These are phyloP conservation scores for Synergus gifuensis DNA, from an alignment of 2,888 invertebrate species.

Conservation along the genomic window DNA sequence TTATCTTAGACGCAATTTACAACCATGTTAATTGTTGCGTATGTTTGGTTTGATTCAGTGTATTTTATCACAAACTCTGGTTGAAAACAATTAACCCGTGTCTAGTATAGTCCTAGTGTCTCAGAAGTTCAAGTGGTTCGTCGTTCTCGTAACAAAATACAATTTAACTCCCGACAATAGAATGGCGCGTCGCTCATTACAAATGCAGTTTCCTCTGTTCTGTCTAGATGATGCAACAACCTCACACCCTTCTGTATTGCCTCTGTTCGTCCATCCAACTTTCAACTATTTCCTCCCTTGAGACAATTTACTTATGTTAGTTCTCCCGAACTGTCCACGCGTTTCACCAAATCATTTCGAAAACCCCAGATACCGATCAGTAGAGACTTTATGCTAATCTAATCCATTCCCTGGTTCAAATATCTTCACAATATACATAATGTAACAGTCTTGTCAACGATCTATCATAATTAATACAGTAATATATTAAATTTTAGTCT, in stretches of 20 bases:
- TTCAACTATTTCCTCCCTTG: no score
- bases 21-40: no score
- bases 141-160: conserved; percentile 28
- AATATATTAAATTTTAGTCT: no score
- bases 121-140: conserved; percentile 1
- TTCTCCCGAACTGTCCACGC: not conserved
- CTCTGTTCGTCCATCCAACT: not conserved
- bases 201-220: conserved; percentile 34
- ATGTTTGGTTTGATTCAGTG: no score
- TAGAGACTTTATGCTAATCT: not conserved
- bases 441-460: no score
- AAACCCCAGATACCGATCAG: not conserved
- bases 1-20: no score
- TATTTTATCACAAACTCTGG: not conserved
- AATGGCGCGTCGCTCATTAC: conserved; percentile 38
- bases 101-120: not conserved
- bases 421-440: no score
- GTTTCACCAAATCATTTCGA: not conserved
- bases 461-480: no score
- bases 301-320: not conserved
- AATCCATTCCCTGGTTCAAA: not conserved
- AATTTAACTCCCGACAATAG: conserved; percentile 39
- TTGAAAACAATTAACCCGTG: not conserved
- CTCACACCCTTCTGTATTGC: not conserved
- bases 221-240: conserved; percentile 11